Conservation (phyloP, 2,888 invertebrate genomes). For the Crematogaster levior region DNA sequence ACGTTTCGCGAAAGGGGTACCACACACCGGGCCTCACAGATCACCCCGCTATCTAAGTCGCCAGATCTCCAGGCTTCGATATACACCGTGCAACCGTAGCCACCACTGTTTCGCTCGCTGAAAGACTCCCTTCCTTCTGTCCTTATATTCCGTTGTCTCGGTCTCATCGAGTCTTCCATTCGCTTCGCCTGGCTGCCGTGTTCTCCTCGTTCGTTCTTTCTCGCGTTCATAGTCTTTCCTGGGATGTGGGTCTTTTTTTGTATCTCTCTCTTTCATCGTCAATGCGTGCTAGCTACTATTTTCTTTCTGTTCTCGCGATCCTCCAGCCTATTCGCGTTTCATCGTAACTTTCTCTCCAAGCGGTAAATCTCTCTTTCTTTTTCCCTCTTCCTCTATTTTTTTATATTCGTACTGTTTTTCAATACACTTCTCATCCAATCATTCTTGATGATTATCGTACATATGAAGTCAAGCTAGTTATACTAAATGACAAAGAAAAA, state of each 20-base stretch:
- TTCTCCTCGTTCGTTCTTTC: constrained; percentile 20
- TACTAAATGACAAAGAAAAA: not conserved
- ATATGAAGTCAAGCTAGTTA: not conserved
- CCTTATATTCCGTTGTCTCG: constrained; percentile 55
- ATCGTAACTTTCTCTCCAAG: not conserved
- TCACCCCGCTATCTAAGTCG: constrained; percentile 84
- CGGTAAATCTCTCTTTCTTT: not conserved
- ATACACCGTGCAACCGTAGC: constrained; percentile 72
- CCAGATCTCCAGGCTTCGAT: constrained; percentile 81
- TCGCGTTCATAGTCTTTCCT: constrained; percentile 25
- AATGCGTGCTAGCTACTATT: not conserved
- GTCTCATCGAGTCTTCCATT: constrained; percentile 55
- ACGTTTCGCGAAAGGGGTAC: constrained; percentile 82
- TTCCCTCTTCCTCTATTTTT: not conserved
- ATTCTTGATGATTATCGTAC: not conserved
- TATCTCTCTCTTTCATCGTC: constrained; percentile 28
- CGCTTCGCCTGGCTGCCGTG: constrained; percentile 14
- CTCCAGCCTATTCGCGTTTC: constrained; percentile 3
- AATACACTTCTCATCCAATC: not conserved
- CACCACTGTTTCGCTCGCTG: constrained; percentile 64
- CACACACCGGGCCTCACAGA: constrained; percentile 86
- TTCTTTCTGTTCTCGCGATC: constrained; percentile 6
- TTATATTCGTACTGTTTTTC: not conserved
- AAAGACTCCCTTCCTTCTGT: constrained; percentile 48
- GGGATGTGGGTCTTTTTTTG: not conserved